Evolutionary conservation across 1,140 invertebrate genomes (phyloP).

Genomic region (Pemphigus obesinymphae): DNA sequence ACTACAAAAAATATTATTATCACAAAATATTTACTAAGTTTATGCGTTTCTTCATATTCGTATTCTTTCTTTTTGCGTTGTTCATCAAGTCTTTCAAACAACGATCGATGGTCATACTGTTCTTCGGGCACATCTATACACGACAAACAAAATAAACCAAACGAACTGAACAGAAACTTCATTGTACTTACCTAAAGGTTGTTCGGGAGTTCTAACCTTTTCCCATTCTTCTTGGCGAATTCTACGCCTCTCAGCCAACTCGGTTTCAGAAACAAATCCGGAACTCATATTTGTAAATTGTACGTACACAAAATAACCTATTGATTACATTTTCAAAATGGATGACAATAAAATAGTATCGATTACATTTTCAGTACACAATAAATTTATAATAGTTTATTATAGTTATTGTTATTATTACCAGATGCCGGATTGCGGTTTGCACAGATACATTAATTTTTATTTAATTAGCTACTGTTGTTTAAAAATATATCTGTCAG

Average conservation of each 20-base stretch:
- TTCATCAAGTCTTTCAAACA: constrained; percentile 85
- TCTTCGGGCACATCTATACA: constrained; percentile 78
- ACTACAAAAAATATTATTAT: too few species aligned
- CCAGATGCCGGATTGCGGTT: too few species aligned
- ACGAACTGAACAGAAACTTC: not conserved
- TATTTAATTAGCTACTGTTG: too few species aligned
- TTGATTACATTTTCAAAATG: too few species aligned
- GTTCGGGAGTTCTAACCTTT: constrained; percentile 77
- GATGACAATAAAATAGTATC: too few species aligned
- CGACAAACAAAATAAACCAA: not conserved
- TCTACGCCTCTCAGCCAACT: constrained; percentile 72
- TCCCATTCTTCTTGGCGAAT: constrained; percentile 91
- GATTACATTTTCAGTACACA: too few species aligned
- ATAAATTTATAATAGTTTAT: too few species aligned
- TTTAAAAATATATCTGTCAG: too few species aligned
- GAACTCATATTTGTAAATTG: too few species aligned
- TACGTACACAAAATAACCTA: too few species aligned
- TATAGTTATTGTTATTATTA: too few species aligned
- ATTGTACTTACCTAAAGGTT: constrained; percentile 69
- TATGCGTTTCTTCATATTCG: constrained; percentile 91
- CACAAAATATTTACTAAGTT: constrained; percentile 67
- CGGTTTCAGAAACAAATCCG: constrained; percentile 80
- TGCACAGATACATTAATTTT: too few species aligned
- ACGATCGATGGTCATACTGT: constrained; percentile 67
- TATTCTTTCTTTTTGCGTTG: constrained; percentile 84